Base-by-base conservation (phyloP, 2,888 invertebrate species). In the Alviniconcha strummeri region DNA sequence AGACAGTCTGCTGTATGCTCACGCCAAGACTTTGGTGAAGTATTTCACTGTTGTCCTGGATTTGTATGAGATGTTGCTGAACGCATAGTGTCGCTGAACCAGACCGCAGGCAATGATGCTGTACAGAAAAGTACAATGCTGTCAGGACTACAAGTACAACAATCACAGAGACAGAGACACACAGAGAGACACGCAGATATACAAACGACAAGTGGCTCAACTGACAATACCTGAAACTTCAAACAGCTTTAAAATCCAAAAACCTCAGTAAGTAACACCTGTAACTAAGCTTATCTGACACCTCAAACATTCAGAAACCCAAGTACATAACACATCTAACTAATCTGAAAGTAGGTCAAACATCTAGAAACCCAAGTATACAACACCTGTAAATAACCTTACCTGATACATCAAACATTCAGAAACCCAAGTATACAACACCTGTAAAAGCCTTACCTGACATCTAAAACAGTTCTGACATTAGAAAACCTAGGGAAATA, bases 171-270 rank as follows among this genome's bases (percentile, higher is more conserved):
- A 72, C 8, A 17, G 8, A 72, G 72, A n/a, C n/a, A n/a, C n/a
- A n/a, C n/a, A n/a, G n/a, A 64, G 64, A 64, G 64, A 15, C 9
- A 64, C 4, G 64, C 11, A 64, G 11, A 64, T 7, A 60, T 69
- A 17, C 15, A 64, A 36, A 36, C 36, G 3, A 36, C 36, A 36
- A 36, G 36, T 5, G 5, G 17, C 56, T 64, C 75, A 86, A 85
- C 86, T 84, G 79, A 95, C 95, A 69, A 95, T 95, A 74, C 95
- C 95, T 15, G 95, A 95, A 89, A 95, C 95, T 84, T 95, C 94
- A 88, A 95, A 94, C 88, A 95, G 89, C 92, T 54, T 95, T 36
- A 36, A 36, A 36, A 36, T 36, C 36, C 36, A 36, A 3, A 36
- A 36, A 36, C 36, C 36, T 36, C 36, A 36, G 36, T 36, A 36